Conservation (phyloP, 1,140 invertebrate species). For the Magallana gigas region DNA sequence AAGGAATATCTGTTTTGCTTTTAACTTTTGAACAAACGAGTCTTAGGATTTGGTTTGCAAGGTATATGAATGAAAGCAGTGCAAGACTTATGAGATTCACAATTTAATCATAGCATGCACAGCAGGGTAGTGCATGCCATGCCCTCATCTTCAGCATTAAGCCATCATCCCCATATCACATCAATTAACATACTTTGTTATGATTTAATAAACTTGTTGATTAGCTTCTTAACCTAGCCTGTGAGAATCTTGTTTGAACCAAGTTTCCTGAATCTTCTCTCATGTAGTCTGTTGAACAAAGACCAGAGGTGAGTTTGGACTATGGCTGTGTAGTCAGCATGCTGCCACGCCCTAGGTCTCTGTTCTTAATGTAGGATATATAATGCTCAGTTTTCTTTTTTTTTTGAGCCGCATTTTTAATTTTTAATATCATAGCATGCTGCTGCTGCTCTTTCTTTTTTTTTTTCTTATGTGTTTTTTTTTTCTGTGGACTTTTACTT, state of each 20-base stretch:
- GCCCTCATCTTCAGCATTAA: not conserved
- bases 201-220: not conserved
- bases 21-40: not conserved
- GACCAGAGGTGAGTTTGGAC: not conserved
- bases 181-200: not conserved
- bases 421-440: not conserved
- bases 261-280: constrained; percentile 15
- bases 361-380: not conserved
- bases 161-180: not conserved
- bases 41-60: not conserved
- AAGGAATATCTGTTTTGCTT: too few relatives aligned
- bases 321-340: constrained; percentile 18
- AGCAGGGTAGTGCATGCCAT: not conserved
- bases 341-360: not conserved
- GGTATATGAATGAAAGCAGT: not conserved
- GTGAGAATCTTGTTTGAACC: not conserved
- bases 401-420: not conserved
- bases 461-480: not conserved
- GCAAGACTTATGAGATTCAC: not conserved
- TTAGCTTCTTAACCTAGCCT: not conserved
- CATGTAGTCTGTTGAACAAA: not conserved
- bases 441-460: not conserved
- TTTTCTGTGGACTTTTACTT: not conserved
- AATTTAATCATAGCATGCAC: not conserved
- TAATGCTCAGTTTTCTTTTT: not conserved